Percentiles rank a stretch among this genome's conserved stretches.
These are phyloP conservation scores for Gallinago stenura DNA, from an alignment of 2,797 vertebrate genomes.

Conservation along the genomic window DNA sequence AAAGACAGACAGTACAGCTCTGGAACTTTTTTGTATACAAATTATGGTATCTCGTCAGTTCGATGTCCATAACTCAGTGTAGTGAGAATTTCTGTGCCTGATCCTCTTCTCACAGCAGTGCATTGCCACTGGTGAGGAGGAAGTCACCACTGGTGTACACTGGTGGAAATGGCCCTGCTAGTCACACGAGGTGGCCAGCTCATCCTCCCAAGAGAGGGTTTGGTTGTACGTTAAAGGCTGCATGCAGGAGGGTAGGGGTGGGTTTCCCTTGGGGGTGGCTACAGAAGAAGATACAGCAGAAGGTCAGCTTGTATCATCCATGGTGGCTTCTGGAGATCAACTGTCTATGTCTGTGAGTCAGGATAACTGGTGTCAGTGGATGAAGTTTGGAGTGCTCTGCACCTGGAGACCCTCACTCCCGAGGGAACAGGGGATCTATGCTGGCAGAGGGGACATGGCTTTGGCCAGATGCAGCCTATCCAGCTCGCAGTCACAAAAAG, in stretches of 20 bases:
- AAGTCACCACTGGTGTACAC: neutral
- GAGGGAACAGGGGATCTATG: rapidly evolving
- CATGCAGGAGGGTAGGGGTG: neutral
- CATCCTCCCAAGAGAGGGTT: neutral
- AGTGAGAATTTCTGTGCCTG: neutral
- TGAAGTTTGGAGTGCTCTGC: neutral
- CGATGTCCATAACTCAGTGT: neutral
- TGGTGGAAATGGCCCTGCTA: neutral
- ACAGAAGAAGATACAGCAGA: neutral
- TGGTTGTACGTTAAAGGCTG: neutral
- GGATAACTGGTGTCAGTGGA: neutral
- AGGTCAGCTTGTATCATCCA: neutral
- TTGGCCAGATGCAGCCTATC: conserved; percentile 21
- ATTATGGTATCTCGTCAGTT: neutral
- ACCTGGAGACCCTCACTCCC: neutral
- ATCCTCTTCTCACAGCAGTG: neutral
- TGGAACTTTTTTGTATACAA: neutral
- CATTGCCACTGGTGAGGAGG: neutral
- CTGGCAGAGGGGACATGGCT: neutral
- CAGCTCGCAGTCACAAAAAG: conserved; percentile 56
- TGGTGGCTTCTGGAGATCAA: neutral
- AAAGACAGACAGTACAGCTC: neutral
- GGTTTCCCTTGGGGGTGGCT: neutral
- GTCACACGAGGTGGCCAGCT: neutral
- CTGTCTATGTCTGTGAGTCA: neutral